A percentile compares a stretch with the other conserved stretches of the same genome.
These are phyloP conservation scores for Threskiornis aethiopicus DNA, from an alignment of 2,797 vertebrate genomes.

Conservation along the genomic window DNA sequence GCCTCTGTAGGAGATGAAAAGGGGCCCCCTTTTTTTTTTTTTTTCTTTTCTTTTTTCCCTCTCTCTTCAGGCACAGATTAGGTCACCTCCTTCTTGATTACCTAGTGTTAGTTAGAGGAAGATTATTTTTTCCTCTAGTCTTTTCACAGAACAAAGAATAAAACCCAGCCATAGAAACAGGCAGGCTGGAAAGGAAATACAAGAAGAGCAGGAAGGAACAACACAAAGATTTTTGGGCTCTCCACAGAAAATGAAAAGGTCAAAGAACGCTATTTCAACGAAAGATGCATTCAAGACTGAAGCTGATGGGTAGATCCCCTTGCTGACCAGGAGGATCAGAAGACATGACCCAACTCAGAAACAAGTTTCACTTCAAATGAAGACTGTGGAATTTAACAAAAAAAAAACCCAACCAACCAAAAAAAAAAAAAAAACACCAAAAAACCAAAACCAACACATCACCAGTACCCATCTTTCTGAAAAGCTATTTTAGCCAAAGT, in stretches of 20 bases:
- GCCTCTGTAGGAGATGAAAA: constrained; percentile 49
- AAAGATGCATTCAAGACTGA: background rate
- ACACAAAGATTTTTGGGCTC: background rate
- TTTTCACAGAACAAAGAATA: background rate
- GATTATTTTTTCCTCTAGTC: background rate
- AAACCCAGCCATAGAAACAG: constrained; percentile 10
- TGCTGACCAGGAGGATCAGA: background rate
- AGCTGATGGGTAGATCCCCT: background rate
- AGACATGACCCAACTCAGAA: background rate
- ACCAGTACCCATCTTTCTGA: background rate
- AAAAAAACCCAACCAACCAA: background rate
- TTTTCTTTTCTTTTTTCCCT: background rate
- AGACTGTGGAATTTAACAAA: background rate
- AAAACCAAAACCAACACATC: rapidly evolving
- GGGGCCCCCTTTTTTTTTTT: background rate
- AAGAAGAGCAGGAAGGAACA: background rate
- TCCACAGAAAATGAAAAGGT: background rate
- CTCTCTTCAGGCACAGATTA: background rate
- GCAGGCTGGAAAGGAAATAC: background rate
- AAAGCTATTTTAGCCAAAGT: background rate
- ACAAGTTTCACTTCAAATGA: background rate
- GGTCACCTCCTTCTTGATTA: background rate
- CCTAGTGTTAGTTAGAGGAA: background rate
- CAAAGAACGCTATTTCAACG: background rate
- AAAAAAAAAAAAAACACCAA: background rate